Evolutionary conservation across 2,888 invertebrate genomes (phyloP).

Genomic region (Drosophila multiciliata): DNA sequence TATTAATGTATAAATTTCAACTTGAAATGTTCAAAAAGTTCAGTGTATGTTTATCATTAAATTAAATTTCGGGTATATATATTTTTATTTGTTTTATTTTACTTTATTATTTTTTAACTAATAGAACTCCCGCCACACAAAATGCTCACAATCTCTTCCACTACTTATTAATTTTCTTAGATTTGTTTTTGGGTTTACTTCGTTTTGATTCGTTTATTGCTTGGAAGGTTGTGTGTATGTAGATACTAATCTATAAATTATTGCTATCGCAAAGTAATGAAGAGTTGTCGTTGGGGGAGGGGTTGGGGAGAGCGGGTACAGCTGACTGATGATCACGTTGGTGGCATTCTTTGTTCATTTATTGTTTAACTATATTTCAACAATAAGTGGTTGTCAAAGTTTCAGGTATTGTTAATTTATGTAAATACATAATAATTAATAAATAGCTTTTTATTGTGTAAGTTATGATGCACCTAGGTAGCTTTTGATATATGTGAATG

Average conservation of each 20-base stretch:
- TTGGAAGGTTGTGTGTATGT: constrained; percentile 63
- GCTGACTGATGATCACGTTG: constrained; percentile 64
- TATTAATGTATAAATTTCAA: neutral
- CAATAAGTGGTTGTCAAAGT: constrained; percentile 3
- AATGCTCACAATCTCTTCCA: constrained; percentile 10
- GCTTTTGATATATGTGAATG: constrained; percentile 1
- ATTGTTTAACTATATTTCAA: constrained; percentile 7
- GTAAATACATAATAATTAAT: neutral
- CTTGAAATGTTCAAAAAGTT: neutral
- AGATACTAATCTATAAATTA: constrained; percentile 50
- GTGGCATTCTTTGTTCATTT: constrained; percentile 6
- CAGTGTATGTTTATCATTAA: neutral
- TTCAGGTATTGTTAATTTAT: neutral
- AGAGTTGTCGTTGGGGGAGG: neutral
- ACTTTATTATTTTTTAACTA: constrained; percentile 1
- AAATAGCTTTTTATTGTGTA: neutral
- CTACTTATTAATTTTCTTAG: constrained; percentile 4
- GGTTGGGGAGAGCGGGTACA: constrained; percentile 1
- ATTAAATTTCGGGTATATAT: neutral
- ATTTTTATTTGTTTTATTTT: neutral
- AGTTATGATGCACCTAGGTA: constrained; percentile 13
- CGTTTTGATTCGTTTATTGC: constrained; percentile 69
- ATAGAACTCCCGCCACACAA: constrained; percentile 16
- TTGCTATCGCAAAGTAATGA: constrained; percentile 17
- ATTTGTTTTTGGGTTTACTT: constrained; percentile 25